Conservation (phyloP, 2,113 vertebrate genomes). For the Desmodus rotundus region DNA sequence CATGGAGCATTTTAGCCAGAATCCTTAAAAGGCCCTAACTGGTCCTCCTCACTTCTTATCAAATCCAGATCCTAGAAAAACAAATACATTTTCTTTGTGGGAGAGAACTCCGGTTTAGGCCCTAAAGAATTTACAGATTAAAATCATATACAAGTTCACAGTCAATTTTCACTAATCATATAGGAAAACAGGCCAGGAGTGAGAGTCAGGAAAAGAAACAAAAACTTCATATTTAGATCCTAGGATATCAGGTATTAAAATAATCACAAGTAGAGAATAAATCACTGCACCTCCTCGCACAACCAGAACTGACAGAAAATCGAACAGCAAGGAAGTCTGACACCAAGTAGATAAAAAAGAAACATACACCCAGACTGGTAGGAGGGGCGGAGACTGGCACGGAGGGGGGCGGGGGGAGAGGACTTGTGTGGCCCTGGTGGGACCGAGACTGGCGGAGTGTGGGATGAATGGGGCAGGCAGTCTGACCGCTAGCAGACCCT, state of each 20-base stretch:
- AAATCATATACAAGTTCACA: neutral
- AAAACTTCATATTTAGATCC: neutral
- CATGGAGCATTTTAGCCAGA: neutral
- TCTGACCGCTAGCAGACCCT: too few species aligned
- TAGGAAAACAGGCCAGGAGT: neutral
- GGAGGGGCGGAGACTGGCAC: too few species aligned
- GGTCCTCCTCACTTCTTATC: neutral
- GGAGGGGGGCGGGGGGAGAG: too few species aligned
- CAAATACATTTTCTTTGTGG: neutral
- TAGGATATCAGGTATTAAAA: neutral
- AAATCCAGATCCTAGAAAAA: neutral
- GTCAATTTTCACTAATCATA: neutral
- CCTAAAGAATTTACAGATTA: neutral
- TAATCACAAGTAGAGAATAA: neutral
- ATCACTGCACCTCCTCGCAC: too few species aligned
- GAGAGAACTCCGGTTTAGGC: neutral
- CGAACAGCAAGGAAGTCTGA: too few species aligned
- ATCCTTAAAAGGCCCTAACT: neutral
- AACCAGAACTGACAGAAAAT: too few species aligned
- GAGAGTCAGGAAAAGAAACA: neutral
- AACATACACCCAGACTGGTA: too few species aligned
- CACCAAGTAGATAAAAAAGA: too few species aligned
- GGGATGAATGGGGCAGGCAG: too few species aligned
- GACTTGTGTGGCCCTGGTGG: too few species aligned
- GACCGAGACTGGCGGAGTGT: too few species aligned